Evolutionary conservation across 2,797 vertebrate species (phyloP), one percentile per base, ranked within the genome.

Genomic region (Pseudochaenichthys georgianus): DNA sequence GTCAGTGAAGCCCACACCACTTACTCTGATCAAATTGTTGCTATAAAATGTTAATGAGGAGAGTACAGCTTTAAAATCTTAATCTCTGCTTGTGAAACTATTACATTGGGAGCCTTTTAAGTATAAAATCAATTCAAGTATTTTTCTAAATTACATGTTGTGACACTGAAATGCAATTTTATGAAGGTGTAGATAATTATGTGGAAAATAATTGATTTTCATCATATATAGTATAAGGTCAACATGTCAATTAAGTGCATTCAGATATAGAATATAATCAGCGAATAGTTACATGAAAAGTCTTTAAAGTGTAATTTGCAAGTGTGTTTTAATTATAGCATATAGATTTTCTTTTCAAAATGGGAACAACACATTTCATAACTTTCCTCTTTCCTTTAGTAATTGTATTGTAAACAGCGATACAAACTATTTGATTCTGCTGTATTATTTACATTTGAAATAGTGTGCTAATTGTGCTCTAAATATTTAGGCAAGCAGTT

Each of bases 11-110:
- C 48, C 19, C 38, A 48, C 19, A 60, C 51, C 54, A 59, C 55
- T 78, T 71, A 57, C 42, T 64, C 46, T 23, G 34, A 78, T 73
- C 46, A 58, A 72, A 72, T 42, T 38, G 31, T 55, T 75, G 17
- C 65, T 48, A 45, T 73, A 48, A 73, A 67, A 52, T 21, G 28
- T 13, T 59, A 48, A 84, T 67, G 16, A 3, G 28, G 43, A 63
- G 58, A 52, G 28, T 38, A 51, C 70, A 46, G 58, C 38, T 60
- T 43, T 52, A 41, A 74, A 43, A 61, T 64, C 17, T 21, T 47
- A n/a, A 66, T 70, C 4, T 63, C 31, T 17, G 31, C 62, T 61
- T 28, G 16, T 58, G 15, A 58, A 52, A 41, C 31, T 23, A 11
- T 16, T 31, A 59, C 41, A 19, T 9, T 41, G 21, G 38, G 51